phyloP scores from a whole-genome alignment of 2,888 invertebrate genomes.

The Cheilosia grossa region DNA sequence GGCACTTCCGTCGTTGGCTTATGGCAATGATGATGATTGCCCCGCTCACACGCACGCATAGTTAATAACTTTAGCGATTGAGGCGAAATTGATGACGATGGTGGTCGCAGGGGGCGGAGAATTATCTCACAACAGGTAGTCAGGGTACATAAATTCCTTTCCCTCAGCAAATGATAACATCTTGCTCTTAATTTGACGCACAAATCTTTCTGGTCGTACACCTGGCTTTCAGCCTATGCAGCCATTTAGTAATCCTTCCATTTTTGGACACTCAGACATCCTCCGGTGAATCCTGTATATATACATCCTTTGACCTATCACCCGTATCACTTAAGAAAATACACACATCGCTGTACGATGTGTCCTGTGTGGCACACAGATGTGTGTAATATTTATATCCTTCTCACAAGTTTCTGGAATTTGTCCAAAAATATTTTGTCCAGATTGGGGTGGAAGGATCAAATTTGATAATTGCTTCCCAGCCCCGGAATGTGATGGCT shows the following conservation, averaged over 20 bases:
- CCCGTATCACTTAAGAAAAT: slow-evolving; percentile 64
- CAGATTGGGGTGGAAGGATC: slow-evolving; percentile 63
- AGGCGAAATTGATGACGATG: background rate
- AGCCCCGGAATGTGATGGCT: background rate
- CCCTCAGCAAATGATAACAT: background rate
- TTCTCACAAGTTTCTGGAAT: slow-evolving; percentile 73
- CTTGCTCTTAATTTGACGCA: slow-evolving; percentile 33
- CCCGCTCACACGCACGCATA: slow-evolving; percentile 2
- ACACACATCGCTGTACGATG: slow-evolving; percentile 10
- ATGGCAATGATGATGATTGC: slow-evolving; percentile 46
- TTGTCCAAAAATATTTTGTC: slow-evolving; percentile 70
- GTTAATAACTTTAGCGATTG: slow-evolving; percentile 32
- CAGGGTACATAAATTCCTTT: slow-evolving; percentile 58
- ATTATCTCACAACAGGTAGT: slow-evolving; percentile 34
- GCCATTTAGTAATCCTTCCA: slow-evolving; percentile 55
- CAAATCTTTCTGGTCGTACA: slow-evolving; percentile 57
- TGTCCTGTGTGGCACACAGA: slow-evolving; percentile 39
- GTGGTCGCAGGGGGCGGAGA: no score
- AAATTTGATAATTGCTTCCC: slow-evolving; percentile 71
- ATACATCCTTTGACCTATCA: slow-evolving; percentile 61
- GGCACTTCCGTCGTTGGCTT: slow-evolving; percentile 35
- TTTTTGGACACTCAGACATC: slow-evolving; percentile 62
- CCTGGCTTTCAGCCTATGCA: slow-evolving; percentile 47
- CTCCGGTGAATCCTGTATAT: slow-evolving; percentile 37
- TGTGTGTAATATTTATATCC: slow-evolving; percentile 70